Base-by-base conservation (phyloP, 2,888 invertebrate species). In the Eupithecia dodoneata region DNA sequence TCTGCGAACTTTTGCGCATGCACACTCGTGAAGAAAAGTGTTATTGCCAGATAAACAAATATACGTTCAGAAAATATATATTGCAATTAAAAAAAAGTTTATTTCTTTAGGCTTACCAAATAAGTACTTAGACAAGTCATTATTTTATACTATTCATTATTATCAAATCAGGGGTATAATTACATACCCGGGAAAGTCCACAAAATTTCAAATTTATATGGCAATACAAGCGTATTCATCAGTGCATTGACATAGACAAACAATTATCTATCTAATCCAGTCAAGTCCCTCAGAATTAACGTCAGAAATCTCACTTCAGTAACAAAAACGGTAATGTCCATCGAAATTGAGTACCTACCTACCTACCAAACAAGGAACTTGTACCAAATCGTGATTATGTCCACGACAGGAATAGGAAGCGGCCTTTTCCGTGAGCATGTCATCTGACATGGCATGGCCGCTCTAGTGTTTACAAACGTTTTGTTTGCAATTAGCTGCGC, bases 371-470 rank as follows among this genome's bases (percentile, higher is more conserved):
- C 30, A 30, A 30, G 30, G 30, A 30, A 30, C 30, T 30, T 30
- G 30, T 47, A 69, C 65, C 52, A 55, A 55, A 55, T 12, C 12
- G 52, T 65, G 65, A 65, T 30, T 65, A 65, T 65, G 65, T 65
- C 52, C 52, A 55, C 52, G 52, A 55, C 52, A 55, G 10, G 7
- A 55, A 55, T 55, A 55, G 52, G 52, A 55, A 55, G 52, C 52
- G n/a, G n/a, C n/a, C n/a, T n/a, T n/a, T 55, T 55, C 52, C 52
- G 52, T 55, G 65, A 65, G 18, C 30, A 55, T 55, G 52, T 55
- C 52, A 55, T 12, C 13, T 30, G 30, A 30, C 30, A 30, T 55
- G 52, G 4, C 52, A 55, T 55, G 3, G 52, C 52, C 52, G 52
- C 52, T 55, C 52, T 55, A 3, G 52, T 55, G 52, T 55, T 55